Conservation (phyloP, 2,113 vertebrate genomes). For the Chrysemys picta region DNA sequence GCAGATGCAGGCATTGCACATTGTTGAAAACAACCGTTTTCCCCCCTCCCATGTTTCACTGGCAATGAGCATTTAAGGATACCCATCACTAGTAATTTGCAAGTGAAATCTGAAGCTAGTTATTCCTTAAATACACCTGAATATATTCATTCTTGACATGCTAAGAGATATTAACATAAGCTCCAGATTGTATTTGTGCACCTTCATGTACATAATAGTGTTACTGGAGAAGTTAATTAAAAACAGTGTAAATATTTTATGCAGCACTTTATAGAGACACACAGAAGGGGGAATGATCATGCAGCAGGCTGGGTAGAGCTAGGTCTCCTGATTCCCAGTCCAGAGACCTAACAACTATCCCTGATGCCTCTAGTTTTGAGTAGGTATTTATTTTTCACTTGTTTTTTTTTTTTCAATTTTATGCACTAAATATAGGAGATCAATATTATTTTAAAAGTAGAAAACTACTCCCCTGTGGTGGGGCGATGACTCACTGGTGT, state of each 20-base stretch:
- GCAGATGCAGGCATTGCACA: conserved; percentile 51
- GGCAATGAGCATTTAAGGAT: conserved; percentile 25
- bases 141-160: not conserved
- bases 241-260: not conserved
- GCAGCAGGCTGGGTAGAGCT: not conserved
- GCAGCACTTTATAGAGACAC: not conserved
- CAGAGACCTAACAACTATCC: not conserved
- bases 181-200: not conserved
- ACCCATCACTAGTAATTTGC: conserved; percentile 35
- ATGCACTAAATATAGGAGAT: not conserved
- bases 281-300: not conserved
- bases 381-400: not conserved
- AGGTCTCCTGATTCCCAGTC: not conserved
- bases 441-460: not conserved
- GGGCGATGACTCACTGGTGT: too few species aligned
- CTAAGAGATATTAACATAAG: not conserved
- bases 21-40: conserved; percentile 51
- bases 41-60: not conserved
- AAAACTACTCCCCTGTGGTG: not conserved
- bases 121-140: not conserved
- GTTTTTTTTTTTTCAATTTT: not conserved
- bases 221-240: not conserved
- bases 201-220: not conserved
- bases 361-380: not conserved
- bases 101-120: conserved; percentile 8